Evolutionary conservation across 92 coral and sea anemone genomes (phyloP).

Genomic region (Porites divaricata): DNA sequence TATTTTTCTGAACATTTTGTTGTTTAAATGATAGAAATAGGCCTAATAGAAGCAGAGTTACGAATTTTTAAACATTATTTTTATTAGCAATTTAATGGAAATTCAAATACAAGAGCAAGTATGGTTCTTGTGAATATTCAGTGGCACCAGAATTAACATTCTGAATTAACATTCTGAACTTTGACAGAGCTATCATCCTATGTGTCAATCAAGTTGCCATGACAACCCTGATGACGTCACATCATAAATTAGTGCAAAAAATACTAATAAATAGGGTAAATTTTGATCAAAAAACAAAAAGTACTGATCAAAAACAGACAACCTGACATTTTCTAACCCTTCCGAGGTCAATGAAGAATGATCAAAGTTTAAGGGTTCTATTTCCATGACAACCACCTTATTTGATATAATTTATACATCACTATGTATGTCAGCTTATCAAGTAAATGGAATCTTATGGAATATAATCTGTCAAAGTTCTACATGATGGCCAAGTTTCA

Average conservation of each 20-base stretch:
- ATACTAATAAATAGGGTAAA: constrained; percentile 13
- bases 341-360: background rate
- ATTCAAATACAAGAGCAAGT: constrained; percentile 35
- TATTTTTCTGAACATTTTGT: constrained; percentile 45
- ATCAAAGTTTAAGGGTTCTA: too few relatives aligned
- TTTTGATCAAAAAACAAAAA: constrained; percentile 26
- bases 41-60: constrained; percentile 38
- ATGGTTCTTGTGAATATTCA: constrained; percentile 34
- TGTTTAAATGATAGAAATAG: constrained; percentile 47
- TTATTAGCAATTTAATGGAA: background rate
- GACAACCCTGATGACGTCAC: too few relatives aligned
- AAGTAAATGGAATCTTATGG: background rate
- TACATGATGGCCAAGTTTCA: too few relatives aligned
- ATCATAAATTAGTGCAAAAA: constrained; percentile 12
- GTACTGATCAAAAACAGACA: constrained; percentile 7
- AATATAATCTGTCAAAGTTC: constrained; percentile 12
- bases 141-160: too few relatives aligned
- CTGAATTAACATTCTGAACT: constrained; percentile 28
- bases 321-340: constrained; percentile 7
- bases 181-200: too few relatives aligned
- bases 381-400: too few relatives aligned
- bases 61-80: constrained; percentile 23
- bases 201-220: too few relatives aligned
- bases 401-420: too few relatives aligned
- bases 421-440: constrained; percentile 3